phyloP scores from a whole-genome alignment of 2,888 invertebrate species.

The Synanthedon myopaeformis region DNA sequence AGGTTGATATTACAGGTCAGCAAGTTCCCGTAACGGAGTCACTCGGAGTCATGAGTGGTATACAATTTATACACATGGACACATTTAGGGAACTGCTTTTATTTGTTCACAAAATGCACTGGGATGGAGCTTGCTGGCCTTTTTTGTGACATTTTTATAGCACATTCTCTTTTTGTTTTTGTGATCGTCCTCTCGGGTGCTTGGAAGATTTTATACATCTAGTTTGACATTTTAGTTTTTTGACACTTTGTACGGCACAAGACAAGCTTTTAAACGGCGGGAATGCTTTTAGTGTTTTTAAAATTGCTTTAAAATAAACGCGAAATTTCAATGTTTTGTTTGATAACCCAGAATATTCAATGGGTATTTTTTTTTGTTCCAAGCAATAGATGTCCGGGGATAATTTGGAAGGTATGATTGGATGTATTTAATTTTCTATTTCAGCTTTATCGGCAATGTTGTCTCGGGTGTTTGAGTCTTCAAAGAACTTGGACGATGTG shows the following conservation, averaged over 20 bases:
- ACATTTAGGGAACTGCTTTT: slow-evolving; percentile 23
- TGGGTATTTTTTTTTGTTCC: neutral
- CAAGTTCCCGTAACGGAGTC: slow-evolving; percentile 64
- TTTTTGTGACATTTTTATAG: slow-evolving; percentile 10
- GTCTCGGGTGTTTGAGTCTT: slow-evolving; percentile 93
- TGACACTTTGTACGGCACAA: too few species aligned
- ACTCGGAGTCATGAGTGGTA: slow-evolving; percentile 63
- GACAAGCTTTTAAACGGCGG: too few species aligned
- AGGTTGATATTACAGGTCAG: slow-evolving; percentile 45
- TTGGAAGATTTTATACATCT: too few species aligned
- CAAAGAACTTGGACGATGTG: slow-evolving; percentile 92
- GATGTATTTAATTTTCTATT: slow-evolving; percentile 5
- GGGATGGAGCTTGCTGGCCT: slow-evolving; percentile 60
- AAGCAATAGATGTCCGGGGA: too few species aligned
- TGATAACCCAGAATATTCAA: too few species aligned
- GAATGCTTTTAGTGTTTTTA: too few species aligned
- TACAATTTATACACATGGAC: slow-evolving; percentile 9
- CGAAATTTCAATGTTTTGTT: too few species aligned
- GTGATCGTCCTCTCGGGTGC: neutral
- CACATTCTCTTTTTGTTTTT: slow-evolving; percentile 8
- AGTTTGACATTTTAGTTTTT: too few species aligned
- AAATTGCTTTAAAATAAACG: too few species aligned
- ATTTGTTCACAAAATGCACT: slow-evolving; percentile 33
- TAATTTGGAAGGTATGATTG: neutral
- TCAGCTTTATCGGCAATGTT: slow-evolving; percentile 86